Percentiles rank a stretch among this genome's conserved stretches.
phyloP scores from a whole-genome alignment of 2,888 invertebrate genomes.

The Boloria selene region DNA sequence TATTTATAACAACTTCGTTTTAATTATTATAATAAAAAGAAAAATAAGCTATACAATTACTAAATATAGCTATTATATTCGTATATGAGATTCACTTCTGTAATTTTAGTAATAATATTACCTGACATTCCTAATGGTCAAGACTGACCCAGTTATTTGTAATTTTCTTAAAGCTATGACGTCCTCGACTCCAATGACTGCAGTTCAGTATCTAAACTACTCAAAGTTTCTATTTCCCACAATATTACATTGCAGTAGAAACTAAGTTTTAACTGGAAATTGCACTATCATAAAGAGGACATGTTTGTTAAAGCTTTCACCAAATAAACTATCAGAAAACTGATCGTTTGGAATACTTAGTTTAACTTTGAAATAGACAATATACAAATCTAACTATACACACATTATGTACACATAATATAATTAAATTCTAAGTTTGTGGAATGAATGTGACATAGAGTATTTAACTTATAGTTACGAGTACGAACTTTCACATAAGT shows the following conservation, averaged over 20 bases:
- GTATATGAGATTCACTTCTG: too few relatives aligned
- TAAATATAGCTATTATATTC: too few relatives aligned
- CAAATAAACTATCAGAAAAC: conserved; percentile 9
- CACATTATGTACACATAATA: too few relatives aligned
- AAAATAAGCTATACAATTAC: too few relatives aligned
- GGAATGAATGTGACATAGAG: too few relatives aligned
- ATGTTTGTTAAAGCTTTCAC: conserved; percentile 17
- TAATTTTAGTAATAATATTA: too few relatives aligned
- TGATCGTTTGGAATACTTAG: background rate
- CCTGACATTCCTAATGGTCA: background rate
- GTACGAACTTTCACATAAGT: too few relatives aligned
- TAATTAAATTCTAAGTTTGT: too few relatives aligned
- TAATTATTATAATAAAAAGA: too few relatives aligned
- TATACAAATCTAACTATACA: background rate
- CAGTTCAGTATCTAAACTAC: conserved; percentile 24
- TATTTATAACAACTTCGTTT: too few relatives aligned
- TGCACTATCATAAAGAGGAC: conserved; percentile 24
- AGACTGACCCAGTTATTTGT: conserved; percentile 11
- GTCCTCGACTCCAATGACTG: conserved; percentile 12
- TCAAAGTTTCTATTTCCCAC: conserved; percentile 26
- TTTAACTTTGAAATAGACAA: background rate
- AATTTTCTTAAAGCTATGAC: conserved; percentile 10
- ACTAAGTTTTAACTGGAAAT: conserved; percentile 23
- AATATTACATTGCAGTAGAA: conserved; percentile 21
- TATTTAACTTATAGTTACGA: too few relatives aligned